These are phyloP conservation scores for Cirrhinus mrigala DNA, from an alignment of 2,797 vertebrate species.

Conservation along the genomic window DNA sequence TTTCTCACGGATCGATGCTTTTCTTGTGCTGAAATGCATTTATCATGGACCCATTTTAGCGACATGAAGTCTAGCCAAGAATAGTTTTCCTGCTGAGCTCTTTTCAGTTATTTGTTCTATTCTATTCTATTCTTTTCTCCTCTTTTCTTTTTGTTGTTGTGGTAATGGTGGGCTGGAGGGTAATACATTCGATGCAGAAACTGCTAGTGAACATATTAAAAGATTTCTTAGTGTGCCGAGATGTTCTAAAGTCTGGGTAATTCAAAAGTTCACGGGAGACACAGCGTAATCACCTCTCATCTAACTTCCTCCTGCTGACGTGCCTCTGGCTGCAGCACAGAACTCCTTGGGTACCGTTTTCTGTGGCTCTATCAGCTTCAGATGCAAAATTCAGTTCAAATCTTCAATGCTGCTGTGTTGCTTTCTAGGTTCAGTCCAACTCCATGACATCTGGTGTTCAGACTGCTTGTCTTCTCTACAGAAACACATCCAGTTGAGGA, in stretches of 20 bases:
- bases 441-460: conserved; percentile 12
- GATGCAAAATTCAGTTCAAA: conserved; percentile 10
- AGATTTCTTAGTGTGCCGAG: conserved; percentile 20
- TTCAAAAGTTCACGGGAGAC: conserved; percentile 3
- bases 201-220: conserved; percentile 34
- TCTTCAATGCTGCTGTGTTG: background rate
- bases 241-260: conserved; percentile 28
- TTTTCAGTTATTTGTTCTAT: conserved; percentile 25
- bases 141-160: conserved; percentile 11
- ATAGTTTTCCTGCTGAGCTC: conserved; percentile 36
- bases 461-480: conserved; percentile 1
- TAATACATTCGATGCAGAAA: conserved; percentile 10
- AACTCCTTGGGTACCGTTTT: background rate
- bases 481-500: background rate
- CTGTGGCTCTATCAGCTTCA: background rate
- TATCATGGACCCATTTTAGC: conserved; percentile 41
- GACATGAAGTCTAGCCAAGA: conserved; percentile 36
- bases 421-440: background rate
- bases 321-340: conserved; percentile 18
- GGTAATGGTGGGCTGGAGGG: background rate
- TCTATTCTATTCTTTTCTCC: background rate
- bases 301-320: conserved; percentile 8
- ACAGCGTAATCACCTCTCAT: conserved; percentile 37
- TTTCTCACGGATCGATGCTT: conserved; percentile 48
- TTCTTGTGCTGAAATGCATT: conserved; percentile 47